phyloP scores from a whole-genome alignment of 1,140 invertebrate genomes.

The Gryllus bimaculatus region DNA sequence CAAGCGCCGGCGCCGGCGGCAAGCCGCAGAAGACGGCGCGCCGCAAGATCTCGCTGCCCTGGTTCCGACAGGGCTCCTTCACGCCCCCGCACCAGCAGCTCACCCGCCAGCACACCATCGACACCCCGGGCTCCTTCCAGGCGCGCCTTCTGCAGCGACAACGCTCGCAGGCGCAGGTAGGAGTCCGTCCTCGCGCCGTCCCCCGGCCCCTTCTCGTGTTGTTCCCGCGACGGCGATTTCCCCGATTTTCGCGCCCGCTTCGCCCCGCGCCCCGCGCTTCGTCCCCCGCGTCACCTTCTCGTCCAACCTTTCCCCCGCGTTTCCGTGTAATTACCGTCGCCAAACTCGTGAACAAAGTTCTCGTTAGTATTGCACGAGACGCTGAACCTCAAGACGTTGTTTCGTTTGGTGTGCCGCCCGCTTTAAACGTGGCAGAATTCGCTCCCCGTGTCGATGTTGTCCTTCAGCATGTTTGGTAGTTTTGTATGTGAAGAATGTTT shows the following conservation, averaged over 20 bases:
- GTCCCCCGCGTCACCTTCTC: background rate
- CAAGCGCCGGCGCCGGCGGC: slow-evolving; percentile 34
- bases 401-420: too few species aligned
- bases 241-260: background rate
- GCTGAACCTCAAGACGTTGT: background rate
- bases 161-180: slow-evolving; percentile 10
- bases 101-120: slow-evolving; percentile 78
- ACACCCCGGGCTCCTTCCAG: slow-evolving; percentile 73
- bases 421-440: too few species aligned
- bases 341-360: too few species aligned
- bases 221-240: background rate
- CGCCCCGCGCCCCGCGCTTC: background rate
- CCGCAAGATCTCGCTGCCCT: slow-evolving; percentile 78
- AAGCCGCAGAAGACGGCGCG: slow-evolving; percentile 57
- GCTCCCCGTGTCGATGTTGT: too few species aligned
- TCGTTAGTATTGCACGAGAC: background rate
- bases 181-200: background rate
- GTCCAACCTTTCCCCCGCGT: background rate
- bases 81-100: slow-evolving; percentile 56
- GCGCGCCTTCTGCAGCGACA: slow-evolving; percentile 43
- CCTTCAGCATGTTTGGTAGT: too few species aligned
- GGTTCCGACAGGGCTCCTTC: slow-evolving; percentile 72
- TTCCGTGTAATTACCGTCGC: background rate
- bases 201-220: background rate
- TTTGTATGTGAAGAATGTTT: too few species aligned